Evolutionary conservation across 2,113 vertebrate genomes (phyloP), one percentile per base, ranked within the genome.

Genomic region (Odontesthes bonariensis): DNA sequence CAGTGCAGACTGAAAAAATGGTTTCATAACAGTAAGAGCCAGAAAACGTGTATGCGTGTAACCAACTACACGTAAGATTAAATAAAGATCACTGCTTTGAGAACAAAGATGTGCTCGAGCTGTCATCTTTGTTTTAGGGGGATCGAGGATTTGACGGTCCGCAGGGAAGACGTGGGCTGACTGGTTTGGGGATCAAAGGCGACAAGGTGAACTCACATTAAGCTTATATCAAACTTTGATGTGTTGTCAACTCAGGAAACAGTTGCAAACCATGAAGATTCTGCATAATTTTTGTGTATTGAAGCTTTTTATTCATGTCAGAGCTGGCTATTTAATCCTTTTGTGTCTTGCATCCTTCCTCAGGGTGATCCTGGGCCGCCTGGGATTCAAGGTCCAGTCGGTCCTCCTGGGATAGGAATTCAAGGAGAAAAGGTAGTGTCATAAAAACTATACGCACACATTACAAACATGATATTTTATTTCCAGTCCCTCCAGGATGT

Each of bases 111-210:
- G 27, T 47, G 0, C 60, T 8, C 20, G 10, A 64, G 17, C 42
- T 19, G 11, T 16, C 4, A 9, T 8, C 4, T n/a, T 51, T 64
- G 68, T 92, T 94, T 76, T 9, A 97, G 96, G 96, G 96, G 54
- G 95, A 98, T 83, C 95, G 93, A 77, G 96, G 96, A 51, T 94
- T 93, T 72, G 69, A 91, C 0, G 96, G 96, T 44, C 88, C 81
- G 40, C 49, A 11, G 69, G 97, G 96, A 53, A 77, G 61, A 53
- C 89, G 79, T 54, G 97, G 96, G 77, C 76, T 31, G 1, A 80
- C 92, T 53, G 96, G 96, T 40, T 54, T 86, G 5, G 92, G 91
- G 54, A 64, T 95, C 72, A 96, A 96, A 94, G 96, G 96, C 59
- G 95, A 95, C 62, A 97, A 97, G 95, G 96, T 98, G 69, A 56